Conservation (phyloP, 2,797 vertebrate species). For the Adrianichthys oophorus region DNA sequence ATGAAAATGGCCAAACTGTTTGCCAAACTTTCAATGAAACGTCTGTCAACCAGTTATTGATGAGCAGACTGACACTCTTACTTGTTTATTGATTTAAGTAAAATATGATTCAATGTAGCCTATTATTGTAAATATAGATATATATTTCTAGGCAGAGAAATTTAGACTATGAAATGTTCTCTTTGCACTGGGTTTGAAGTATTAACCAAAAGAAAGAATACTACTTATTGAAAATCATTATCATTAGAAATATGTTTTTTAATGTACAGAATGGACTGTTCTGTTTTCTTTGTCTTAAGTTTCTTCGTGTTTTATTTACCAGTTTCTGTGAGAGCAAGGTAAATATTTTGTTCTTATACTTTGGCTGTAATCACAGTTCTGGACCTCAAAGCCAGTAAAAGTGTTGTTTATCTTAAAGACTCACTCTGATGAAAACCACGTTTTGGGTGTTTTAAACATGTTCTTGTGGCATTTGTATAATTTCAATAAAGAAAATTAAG, state of each 20-base stretch:
- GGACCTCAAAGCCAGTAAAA: not conserved
- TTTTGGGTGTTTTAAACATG: too few relatives aligned
- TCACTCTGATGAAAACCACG: too few relatives aligned
- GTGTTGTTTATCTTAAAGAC: too few relatives aligned
- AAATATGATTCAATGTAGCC: slow-evolving; percentile 38
- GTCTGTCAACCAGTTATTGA: not conserved
- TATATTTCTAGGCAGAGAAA: slow-evolving; percentile 46
- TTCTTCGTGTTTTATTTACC: slow-evolving; percentile 4
- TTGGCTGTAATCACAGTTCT: not conserved
- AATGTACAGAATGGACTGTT: slow-evolving; percentile 34
- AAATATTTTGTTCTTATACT: not conserved
- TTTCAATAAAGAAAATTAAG: too few relatives aligned
- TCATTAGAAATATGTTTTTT: slow-evolving; percentile 19
- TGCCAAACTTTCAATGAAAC: not conserved
- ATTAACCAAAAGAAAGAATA: slow-evolving; percentile 56
- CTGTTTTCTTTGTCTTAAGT: slow-evolving; percentile 22
- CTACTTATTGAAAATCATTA: slow-evolving; percentile 36
- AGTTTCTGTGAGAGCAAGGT: slow-evolving; percentile 6
- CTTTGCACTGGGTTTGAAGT: slow-evolving; percentile 77
- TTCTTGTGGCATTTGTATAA: too few relatives aligned
- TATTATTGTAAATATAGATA: slow-evolving; percentile 51
- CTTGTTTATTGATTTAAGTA: slow-evolving; percentile 12
- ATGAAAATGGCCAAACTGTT: not conserved
- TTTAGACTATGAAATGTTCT: slow-evolving; percentile 64
- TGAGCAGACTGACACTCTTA: not conserved